These are phyloP conservation scores for Silurus lanzhouensis DNA, from an alignment of 2,797 vertebrate species.

Conservation along the genomic window DNA sequence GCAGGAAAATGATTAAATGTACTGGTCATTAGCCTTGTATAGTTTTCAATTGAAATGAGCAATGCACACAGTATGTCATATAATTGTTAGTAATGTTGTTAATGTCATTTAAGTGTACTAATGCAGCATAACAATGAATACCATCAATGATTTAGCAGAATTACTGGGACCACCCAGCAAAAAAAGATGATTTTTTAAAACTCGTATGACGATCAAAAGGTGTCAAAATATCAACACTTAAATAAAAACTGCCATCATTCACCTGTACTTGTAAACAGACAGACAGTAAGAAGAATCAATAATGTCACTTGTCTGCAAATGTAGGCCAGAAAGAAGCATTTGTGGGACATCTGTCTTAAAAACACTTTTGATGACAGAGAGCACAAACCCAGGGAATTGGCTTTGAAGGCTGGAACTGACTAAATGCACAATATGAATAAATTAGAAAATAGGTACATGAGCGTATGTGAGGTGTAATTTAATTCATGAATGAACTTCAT, in stretches of 20 bases:
- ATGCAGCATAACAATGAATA: neutral
- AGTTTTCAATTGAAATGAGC: neutral
- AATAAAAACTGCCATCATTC: conserved; percentile 14
- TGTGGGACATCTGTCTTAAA: conserved; percentile 23
- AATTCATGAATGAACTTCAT: neutral
- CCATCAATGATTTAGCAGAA: neutral
- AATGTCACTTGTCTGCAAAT: conserved; percentile 26
- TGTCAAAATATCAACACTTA: conserved; percentile 29
- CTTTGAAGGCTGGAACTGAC: conserved; percentile 31
- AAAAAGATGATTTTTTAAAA: neutral
- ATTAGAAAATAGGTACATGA: neutral
- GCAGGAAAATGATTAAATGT: neutral
- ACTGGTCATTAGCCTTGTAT: neutral
- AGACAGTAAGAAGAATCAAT: conserved; percentile 35
- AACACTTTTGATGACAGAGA: conserved; percentile 29
- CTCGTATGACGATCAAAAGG: conserved; percentile 18
- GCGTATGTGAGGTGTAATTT: conserved; percentile 7
- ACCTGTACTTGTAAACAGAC: conserved; percentile 29
- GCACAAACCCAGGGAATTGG: conserved; percentile 28
- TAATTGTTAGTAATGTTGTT: neutral
- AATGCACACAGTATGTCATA: neutral
- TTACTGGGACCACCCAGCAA: conserved; percentile 1
- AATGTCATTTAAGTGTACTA: neutral
- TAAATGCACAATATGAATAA: conserved; percentile 10
- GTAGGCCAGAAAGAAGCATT: conserved; percentile 33